Base-by-base conservation (phyloP, 2,797 vertebrate species). In the Capromys pilorides region DNA sequence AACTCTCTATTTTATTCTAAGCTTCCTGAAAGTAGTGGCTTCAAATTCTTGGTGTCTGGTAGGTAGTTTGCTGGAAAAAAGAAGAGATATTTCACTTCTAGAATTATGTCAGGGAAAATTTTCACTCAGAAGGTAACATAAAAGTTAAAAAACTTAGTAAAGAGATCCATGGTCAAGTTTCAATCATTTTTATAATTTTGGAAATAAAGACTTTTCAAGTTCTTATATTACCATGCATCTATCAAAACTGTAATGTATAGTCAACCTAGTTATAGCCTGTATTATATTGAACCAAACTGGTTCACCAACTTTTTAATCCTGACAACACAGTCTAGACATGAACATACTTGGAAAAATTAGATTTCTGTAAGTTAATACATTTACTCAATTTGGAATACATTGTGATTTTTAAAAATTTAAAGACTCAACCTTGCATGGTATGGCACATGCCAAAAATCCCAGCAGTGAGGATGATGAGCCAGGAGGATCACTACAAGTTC, bases 351-450 rank as follows among this genome's bases (percentile, higher is more conserved):
- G 66, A 75, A 90, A 85, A 94, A 57, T 28, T 57, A 79, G 11
- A 88, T 73, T 88, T 88, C 69, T 92, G 22, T 89, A 77, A 93
- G 64, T 22, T 64, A 86, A 77, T 93, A 86, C 22, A 86, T 84
- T 83, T 80, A 86, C 77, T 88, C 86, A 45, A 24, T 89, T 93
- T 95, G 39, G 86, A 96, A 79, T 93, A 21, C 80, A 94, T 51
- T 86, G 77, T 41, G 41, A 91, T 79, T 71, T 90, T 84, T 41
- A 45, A 81, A 45, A 67, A 69, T 31, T 86, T 54, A 80, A 31
- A 86, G 62, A 80, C 80, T 22, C 73, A 75, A 13, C 73, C 24
- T 75, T 24, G 41, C 24, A 45, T 45, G 73, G 39, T 75, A 6
- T 75, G 24, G 41, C 13, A 45, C 7, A 45, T 75, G 39, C 39